phyloP scores from a whole-genome alignment of 2,113 vertebrate genomes.

The Aramus guarauna region DNA sequence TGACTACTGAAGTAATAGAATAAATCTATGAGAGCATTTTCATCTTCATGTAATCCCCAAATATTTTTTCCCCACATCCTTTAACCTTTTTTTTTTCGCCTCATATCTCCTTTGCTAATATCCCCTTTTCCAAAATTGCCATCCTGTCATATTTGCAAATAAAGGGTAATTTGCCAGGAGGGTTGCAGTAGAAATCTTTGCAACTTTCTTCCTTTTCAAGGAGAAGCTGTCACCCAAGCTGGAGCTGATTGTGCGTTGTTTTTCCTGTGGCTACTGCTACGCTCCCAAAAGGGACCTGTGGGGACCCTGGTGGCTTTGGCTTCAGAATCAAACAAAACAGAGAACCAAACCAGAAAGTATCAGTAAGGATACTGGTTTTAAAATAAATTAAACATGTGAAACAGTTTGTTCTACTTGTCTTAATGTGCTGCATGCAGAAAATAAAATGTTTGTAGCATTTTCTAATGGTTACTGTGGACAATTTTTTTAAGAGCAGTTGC shows the following conservation, averaged over 20 bases:
- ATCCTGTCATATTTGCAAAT: not conserved
- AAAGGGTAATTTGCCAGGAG: not conserved
- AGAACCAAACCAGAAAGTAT: not conserved
- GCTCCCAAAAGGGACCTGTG: not conserved
- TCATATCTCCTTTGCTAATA: not conserved
- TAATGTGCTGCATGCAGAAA: not conserved
- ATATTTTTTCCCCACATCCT: not conserved
- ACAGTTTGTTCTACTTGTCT: not conserved
- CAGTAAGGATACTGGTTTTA: not conserved
- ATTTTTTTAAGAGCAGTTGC: accelerated
- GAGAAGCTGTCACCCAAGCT: not conserved
- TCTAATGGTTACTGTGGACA: not conserved
- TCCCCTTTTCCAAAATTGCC: not conserved
- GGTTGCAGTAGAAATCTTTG: not conserved
- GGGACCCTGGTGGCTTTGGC: not conserved
- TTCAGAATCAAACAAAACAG: not conserved
- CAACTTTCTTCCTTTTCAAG: not conserved
- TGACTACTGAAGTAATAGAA: not conserved
- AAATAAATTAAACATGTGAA: not conserved
- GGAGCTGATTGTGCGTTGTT: not conserved
- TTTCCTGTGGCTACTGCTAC: not conserved
- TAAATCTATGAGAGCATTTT: not conserved
- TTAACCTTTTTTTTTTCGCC: not conserved
- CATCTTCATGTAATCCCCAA: not conserved
- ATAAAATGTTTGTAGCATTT: not conserved